Percentiles rank a stretch among this genome's conserved stretches.
Evolutionary conservation across 2,113 vertebrate species (phyloP).

Genomic region (Halichoeres trimaculatus): DNA sequence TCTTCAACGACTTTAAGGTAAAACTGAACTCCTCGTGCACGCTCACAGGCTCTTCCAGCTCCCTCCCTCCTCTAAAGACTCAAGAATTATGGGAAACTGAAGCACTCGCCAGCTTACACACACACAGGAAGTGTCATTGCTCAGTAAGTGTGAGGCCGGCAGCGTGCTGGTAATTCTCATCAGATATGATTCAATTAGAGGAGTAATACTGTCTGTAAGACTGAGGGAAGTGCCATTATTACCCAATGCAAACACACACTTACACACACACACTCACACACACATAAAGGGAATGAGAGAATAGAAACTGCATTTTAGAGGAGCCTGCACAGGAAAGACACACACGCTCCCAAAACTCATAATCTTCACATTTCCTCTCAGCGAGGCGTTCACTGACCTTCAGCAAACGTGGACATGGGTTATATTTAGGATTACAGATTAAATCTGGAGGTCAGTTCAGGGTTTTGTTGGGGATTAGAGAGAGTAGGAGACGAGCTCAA

Average conservation of each 20-base stretch:
- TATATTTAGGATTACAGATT: not conserved
- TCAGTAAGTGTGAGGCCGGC: not conserved
- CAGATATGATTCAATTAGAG: conserved; percentile 51
- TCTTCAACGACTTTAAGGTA: too few species aligned
- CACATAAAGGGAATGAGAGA: conserved; percentile 15
- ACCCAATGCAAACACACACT: conserved; percentile 48
- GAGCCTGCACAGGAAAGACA: conserved; percentile 49
- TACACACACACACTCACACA: conserved; percentile 43
- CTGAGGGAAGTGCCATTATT: conserved; percentile 43
- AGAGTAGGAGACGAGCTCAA: not conserved
- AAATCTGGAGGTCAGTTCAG: conserved; percentile 22
- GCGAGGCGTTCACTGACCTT: conserved; percentile 36
- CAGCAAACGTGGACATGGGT: conserved; percentile 15
- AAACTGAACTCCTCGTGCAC: too few species aligned
- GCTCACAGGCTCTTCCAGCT: too few species aligned
- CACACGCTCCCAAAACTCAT: conserved; percentile 23
- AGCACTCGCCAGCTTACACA: not conserved
- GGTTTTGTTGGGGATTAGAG: conserved; percentile 20
- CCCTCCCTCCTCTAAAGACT: too few species aligned
- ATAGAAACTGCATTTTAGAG: conserved; percentile 38
- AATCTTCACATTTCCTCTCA: conserved; percentile 36
- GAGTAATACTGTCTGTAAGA: conserved; percentile 41
- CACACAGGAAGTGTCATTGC: conserved; percentile 34
- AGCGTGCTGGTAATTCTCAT: conserved; percentile 17
- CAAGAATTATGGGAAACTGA: not conserved